A percentile compares a stretch with the other conserved stretches of the same genome.
These are phyloP conservation scores for Chloromyia formosa DNA, from an alignment of 2,888 invertebrate species.

Conservation along the genomic window DNA sequence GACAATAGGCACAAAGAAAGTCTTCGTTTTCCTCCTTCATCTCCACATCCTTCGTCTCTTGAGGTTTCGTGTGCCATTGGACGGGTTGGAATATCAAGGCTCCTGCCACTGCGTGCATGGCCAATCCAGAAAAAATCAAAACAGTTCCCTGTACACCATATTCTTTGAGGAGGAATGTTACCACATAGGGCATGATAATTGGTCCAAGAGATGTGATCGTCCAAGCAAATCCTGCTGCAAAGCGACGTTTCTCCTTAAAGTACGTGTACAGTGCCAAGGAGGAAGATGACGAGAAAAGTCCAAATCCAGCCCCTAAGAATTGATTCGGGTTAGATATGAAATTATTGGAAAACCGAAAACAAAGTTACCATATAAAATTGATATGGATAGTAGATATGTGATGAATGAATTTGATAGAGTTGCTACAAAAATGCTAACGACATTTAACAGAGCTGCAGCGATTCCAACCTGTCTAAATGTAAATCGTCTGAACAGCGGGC, in stretches of 20 bases:
- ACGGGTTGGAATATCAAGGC: constrained; percentile 74
- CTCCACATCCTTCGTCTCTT: constrained; percentile 50
- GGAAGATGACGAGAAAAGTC: constrained; percentile 71
- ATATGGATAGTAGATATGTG: constrained; percentile 72
- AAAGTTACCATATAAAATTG: constrained; percentile 73
- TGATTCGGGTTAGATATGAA: neutral
- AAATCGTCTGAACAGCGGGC: constrained; percentile 74
- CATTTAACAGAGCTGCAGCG: constrained; percentile 69
- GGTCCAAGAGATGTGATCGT: constrained; percentile 74
- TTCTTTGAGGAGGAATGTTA: constrained; percentile 67
- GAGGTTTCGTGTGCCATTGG: constrained; percentile 69
- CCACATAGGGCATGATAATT: constrained; percentile 73
- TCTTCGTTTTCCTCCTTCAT: neutral
- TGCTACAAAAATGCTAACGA: constrained; percentile 60
- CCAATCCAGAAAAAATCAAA: constrained; percentile 70
- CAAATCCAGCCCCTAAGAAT: constrained; percentile 71
- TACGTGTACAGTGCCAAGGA: constrained; percentile 74
- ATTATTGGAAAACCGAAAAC: neutral
- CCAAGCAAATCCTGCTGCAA: constrained; percentile 74
- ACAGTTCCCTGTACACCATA: constrained; percentile 72
- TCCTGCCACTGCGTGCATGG: constrained; percentile 71
- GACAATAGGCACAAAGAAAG: constrained; percentile 27
- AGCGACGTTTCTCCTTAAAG: constrained; percentile 71
- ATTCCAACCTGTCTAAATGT: constrained; percentile 74
- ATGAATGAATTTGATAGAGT: constrained; percentile 72